These are phyloP conservation scores for Dryococelus australis DNA, from an alignment of 2,888 invertebrate genomes.

Conservation along the genomic window DNA sequence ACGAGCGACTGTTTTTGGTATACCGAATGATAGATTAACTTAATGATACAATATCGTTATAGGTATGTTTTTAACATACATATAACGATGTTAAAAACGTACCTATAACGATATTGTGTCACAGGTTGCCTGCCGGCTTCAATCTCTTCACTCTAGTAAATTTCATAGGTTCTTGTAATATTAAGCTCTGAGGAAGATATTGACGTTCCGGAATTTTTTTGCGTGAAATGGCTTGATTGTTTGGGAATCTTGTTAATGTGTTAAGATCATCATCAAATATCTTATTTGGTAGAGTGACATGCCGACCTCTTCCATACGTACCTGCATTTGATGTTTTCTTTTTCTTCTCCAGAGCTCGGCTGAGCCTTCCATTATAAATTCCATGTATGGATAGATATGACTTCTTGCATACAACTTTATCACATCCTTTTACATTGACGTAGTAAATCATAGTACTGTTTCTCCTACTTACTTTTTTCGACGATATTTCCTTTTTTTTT, in stretches of 20 bases:
- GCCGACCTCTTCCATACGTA: neutral
- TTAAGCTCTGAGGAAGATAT: neutral
- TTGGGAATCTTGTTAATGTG: no score
- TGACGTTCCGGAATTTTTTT: no score
- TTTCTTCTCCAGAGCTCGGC: neutral
- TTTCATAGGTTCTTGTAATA: neutral
- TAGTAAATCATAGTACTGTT: no score
- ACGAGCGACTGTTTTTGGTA: neutral
- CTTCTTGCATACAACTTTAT: constrained; percentile 16
- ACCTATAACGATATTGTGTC: neutral
- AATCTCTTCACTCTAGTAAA: neutral
- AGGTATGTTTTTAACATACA: no score
- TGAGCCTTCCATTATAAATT: neutral
- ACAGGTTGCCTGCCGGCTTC: neutral
- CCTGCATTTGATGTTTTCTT: neutral
- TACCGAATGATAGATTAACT: neutral
- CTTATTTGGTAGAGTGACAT: neutral
- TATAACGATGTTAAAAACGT: no score
- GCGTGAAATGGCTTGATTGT: no score
- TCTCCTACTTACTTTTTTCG: neutral
- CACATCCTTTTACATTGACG: neutral
- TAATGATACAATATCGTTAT: neutral
- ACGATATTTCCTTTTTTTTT: neutral
- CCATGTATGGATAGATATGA: neutral
- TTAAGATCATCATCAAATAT: constrained; percentile 1